Evolutionary conservation across 2,888 invertebrate genomes (phyloP).

Genomic region (Ichneumon xanthorius): DNA sequence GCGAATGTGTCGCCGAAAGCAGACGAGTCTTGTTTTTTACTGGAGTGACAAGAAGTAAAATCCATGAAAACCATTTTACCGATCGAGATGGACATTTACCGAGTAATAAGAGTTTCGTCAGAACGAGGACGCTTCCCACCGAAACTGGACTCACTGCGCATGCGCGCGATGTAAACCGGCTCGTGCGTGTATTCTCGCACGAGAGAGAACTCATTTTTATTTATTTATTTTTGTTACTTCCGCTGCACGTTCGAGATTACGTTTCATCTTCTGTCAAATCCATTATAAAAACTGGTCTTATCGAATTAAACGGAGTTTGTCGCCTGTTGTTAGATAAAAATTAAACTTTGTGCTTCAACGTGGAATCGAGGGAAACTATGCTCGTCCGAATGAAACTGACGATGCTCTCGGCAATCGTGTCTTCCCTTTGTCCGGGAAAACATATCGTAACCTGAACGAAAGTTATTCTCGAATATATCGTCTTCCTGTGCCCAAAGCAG

Average conservation of each 20-base stretch:
- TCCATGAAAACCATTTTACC: slow-evolving; percentile 30
- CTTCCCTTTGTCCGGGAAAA: slow-evolving; percentile 23
- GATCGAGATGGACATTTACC: background rate
- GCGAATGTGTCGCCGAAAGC: slow-evolving; percentile 12
- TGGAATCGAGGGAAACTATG: background rate
- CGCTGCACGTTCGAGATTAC: slow-evolving; percentile 10
- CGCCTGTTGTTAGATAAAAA: slow-evolving; percentile 14
- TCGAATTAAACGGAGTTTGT: slow-evolving; percentile 24
- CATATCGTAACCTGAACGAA: slow-evolving; percentile 25
- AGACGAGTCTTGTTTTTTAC: slow-evolving; percentile 5
- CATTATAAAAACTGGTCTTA: background rate
- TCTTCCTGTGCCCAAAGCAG: background rate
- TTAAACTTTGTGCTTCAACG: background rate
- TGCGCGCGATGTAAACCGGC: background rate
- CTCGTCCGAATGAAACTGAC: slow-evolving; percentile 30
- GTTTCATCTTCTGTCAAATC: slow-evolving; percentile 36
- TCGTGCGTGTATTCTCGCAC: slow-evolving; percentile 4
- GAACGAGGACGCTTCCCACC: slow-evolving; percentile 16
- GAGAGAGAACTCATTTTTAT: background rate
- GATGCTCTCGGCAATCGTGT: slow-evolving; percentile 41
- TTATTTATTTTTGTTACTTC: slow-evolving; percentile 16
- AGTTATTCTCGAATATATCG: slow-evolving; percentile 12
- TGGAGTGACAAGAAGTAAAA: slow-evolving; percentile 6
- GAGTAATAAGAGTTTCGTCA: background rate
- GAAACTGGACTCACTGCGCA: background rate